phyloP scores from a whole-genome alignment of 2,797 vertebrate genomes.

The Dipus sagitta region DNA sequence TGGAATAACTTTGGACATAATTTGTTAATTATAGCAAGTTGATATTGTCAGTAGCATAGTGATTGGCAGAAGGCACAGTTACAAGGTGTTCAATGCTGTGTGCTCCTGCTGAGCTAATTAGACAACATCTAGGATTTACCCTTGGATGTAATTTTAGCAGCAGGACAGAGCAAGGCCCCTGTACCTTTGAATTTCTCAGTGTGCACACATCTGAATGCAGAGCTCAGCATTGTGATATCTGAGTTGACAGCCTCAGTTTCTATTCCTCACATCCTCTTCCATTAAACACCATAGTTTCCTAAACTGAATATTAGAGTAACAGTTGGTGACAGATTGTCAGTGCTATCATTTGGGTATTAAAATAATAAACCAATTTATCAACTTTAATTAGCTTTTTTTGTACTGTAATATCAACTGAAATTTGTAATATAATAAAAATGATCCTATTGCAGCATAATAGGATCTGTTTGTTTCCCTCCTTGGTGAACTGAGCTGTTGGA shows the following conservation, averaged over 20 bases:
- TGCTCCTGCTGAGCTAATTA: not conserved
- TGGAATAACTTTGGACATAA: constrained; percentile 43
- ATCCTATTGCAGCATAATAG: not conserved
- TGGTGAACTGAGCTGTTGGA: constrained; percentile 29
- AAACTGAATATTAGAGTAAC: constrained; percentile 66
- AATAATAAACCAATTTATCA: constrained; percentile 64
- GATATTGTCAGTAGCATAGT: constrained; percentile 50
- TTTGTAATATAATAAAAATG: constrained; percentile 53
- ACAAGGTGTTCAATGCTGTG: constrained; percentile 44
- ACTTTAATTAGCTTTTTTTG: constrained; percentile 73
- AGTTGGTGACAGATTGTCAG: constrained; percentile 75
- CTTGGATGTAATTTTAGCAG: not conserved
- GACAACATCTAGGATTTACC: not conserved
- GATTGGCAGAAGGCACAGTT: constrained; percentile 59
- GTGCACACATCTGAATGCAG: constrained; percentile 12
- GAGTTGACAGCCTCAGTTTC: constrained; percentile 9
- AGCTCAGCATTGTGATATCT: not conserved
- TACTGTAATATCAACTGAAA: constrained; percentile 60
- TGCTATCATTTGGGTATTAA: constrained; percentile 70
- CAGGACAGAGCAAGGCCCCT: not conserved
- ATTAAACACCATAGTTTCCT: not conserved
- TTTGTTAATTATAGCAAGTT: constrained; percentile 47
- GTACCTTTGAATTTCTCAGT: not conserved
- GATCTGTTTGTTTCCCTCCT: constrained; percentile 56
- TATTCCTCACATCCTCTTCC: not conserved